A percentile compares a stretch with the other conserved stretches of the same genome.
Evolutionary conservation across 1,140 invertebrate genomes (phyloP).

Genomic region (Nephila pilipes): DNA sequence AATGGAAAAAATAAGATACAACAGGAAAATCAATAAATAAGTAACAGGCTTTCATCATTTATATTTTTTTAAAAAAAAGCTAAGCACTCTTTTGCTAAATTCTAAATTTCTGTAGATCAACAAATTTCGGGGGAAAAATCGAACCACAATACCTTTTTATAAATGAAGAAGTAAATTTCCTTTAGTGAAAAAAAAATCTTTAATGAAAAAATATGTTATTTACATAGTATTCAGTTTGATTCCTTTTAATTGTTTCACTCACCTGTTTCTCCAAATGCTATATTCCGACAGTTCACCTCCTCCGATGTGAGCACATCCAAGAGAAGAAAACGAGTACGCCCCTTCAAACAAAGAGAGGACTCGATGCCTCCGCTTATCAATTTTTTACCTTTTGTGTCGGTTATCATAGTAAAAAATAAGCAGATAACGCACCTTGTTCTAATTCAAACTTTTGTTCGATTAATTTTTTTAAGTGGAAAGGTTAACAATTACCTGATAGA

Average conservation of each 20-base stretch:
- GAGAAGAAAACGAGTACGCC: slow-evolving; percentile 22
- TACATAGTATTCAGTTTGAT: too few relatives aligned
- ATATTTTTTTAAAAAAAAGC: too few relatives aligned
- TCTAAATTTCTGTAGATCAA: too few relatives aligned
- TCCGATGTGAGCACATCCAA: neutral
- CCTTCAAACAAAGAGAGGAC: neutral
- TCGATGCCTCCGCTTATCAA: neutral
- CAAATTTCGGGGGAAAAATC: too few relatives aligned
- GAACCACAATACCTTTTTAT: too few relatives aligned
- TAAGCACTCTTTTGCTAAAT: too few relatives aligned
- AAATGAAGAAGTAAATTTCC: too few relatives aligned
- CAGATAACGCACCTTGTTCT: neutral
- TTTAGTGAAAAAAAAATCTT: too few relatives aligned
- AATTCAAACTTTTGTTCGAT: slow-evolving; percentile 29
- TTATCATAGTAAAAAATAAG: neutral
- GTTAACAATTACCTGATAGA: slow-evolving; percentile 33
- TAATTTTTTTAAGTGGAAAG: slow-evolving; percentile 26
- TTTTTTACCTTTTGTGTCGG: slow-evolving; percentile 7
- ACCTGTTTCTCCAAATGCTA: neutral
- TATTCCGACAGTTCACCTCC: neutral
- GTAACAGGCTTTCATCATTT: too few relatives aligned
- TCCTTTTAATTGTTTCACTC: neutral
- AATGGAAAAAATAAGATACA: too few relatives aligned
- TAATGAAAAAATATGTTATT: too few relatives aligned
- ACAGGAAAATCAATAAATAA: too few relatives aligned